Evolutionary conservation across 2,888 invertebrate species (phyloP).

Genomic region (Tolmerus cingulatus): DNA sequence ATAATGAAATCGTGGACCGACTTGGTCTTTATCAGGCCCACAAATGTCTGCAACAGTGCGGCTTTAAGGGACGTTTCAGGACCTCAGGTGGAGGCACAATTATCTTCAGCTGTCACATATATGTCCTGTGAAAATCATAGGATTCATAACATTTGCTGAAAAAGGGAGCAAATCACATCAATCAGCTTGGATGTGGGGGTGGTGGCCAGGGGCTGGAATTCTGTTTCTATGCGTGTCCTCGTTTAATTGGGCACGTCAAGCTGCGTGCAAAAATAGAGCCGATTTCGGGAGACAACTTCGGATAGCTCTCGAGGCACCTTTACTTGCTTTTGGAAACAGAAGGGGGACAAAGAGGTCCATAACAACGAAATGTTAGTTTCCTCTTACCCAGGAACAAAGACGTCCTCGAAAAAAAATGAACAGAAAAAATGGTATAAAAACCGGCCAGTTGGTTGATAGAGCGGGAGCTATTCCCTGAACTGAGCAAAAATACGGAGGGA

Average conservation of each 20-base stretch:
- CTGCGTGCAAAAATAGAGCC: constrained; percentile 2
- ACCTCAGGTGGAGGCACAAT: background rate
- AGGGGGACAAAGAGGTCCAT: background rate
- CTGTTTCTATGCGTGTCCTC: constrained; percentile 24
- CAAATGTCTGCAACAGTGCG: background rate
- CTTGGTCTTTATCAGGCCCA: background rate
- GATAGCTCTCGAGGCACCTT: background rate
- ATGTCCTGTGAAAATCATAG: background rate
- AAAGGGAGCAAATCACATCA: constrained; percentile 31
- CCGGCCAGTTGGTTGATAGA: background rate
- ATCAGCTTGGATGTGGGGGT: background rate
- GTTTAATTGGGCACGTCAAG: constrained; percentile 38
- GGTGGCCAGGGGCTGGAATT: background rate
- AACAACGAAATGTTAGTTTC: background rate
- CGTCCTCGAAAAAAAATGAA: background rate
- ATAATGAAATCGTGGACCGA: background rate
- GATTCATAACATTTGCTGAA: constrained; percentile 5
- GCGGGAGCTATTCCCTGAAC: background rate
- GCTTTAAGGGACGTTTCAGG: background rate
- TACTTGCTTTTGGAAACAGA: background rate
- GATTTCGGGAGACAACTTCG: background rate
- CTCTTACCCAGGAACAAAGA: background rate
- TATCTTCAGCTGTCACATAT: constrained; percentile 37
- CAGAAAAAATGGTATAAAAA: background rate
- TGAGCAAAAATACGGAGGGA: background rate